Conservation (phyloP, 2,888 invertebrate genomes). For the Pardosa pseudoannulata region DNA sequence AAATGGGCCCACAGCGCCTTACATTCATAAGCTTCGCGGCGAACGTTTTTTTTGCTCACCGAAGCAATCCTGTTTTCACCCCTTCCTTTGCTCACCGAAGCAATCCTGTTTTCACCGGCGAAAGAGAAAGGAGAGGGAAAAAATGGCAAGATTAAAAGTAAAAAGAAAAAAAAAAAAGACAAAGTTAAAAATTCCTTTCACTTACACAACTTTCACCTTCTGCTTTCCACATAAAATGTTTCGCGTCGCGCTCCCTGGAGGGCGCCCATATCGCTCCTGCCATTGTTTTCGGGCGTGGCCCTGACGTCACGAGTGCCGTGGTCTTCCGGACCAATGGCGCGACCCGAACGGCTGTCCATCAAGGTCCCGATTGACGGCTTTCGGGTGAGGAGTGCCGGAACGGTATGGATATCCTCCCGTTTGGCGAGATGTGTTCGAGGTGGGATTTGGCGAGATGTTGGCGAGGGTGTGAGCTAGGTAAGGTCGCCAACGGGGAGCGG, state of each 20-base stretch:
- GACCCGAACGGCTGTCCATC: constrained; percentile 58
- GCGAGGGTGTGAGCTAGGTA: neutral
- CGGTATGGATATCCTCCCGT: neutral
- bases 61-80: neutral
- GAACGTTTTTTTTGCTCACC: neutral
- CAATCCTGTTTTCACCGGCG: neutral
- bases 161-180: neutral
- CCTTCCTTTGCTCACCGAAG: neutral
- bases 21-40: too few species aligned
- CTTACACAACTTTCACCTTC: constrained; percentile 13
- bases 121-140: too few species aligned
- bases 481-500: neutral
- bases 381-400: neutral
- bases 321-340: constrained; percentile 40
- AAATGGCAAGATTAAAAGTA: neutral
- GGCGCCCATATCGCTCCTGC: constrained; percentile 47
- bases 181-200: neutral
- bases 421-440: neutral
- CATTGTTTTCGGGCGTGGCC: constrained; percentile 61
- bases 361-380: constrained; percentile 62
- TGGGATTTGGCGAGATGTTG: neutral
- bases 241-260: constrained; percentile 44
- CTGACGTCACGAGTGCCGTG: constrained; percentile 58
- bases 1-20: too few species aligned
- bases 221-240: constrained; percentile 13